Conservation (phyloP, 2,888 invertebrate species). For the Dyspetes luteomarginatus region DNA sequence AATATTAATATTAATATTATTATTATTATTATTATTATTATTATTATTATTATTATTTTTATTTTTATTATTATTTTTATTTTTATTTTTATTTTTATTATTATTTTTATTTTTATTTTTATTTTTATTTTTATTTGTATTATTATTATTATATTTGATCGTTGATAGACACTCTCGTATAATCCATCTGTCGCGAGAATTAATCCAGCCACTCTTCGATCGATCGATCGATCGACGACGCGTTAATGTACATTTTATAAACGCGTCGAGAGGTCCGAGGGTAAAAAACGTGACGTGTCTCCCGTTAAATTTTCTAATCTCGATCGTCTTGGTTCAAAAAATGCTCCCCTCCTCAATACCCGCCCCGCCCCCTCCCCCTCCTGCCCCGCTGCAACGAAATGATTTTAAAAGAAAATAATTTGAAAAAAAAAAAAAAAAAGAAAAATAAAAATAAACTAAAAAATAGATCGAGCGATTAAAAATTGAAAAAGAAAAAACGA, state of each 20-base stretch:
- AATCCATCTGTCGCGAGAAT: conserved; percentile 9
- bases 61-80: too few relatives aligned
- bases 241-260: conserved; percentile 60
- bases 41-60: too few relatives aligned
- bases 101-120: too few relatives aligned
- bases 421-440: too few relatives aligned
- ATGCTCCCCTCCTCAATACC: conserved; percentile 23
- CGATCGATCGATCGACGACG: conserved; percentile 61
- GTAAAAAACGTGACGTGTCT: conserved; percentile 43
- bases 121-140: too few relatives aligned
- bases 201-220: conserved; percentile 2
- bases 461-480: conserved; percentile 33
- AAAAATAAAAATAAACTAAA: not conserved
- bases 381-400: conserved; percentile 9
- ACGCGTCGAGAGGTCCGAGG: conserved; percentile 8
- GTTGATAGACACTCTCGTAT: not conserved
- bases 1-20: too few relatives aligned
- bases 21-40: too few relatives aligned
- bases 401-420: conserved; percentile 2
- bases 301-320: conserved; percentile 48
- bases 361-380: too few relatives aligned
- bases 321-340: conserved; percentile 34
- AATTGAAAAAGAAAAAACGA: conserved; percentile 36
- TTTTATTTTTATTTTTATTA: too few relatives aligned
- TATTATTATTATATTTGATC: not conserved